A percentile compares a stretch with the other conserved stretches of the same genome.
Evolutionary conservation across 2,113 vertebrate species (phyloP).

Genomic region (Silurus meridionalis): DNA sequence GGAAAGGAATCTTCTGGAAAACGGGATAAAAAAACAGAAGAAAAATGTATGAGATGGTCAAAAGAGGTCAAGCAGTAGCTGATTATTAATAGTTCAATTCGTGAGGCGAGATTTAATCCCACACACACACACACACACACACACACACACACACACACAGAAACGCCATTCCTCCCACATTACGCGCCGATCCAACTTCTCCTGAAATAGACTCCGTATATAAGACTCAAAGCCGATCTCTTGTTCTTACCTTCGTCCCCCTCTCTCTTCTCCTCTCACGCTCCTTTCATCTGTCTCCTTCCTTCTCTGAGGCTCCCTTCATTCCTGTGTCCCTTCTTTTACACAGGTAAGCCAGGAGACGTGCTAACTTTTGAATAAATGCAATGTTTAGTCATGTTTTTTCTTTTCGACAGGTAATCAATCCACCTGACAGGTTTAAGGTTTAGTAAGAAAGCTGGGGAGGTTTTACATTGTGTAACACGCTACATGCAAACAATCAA

Average conservation of each 20-base stretch:
- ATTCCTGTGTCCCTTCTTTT: constrained; percentile 57
- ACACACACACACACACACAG: constrained; percentile 21
- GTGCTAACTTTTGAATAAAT: neutral
- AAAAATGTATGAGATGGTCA: neutral
- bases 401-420: neutral
- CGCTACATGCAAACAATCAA: no score
- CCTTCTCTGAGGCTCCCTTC: neutral
- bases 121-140: constrained; percentile 11
- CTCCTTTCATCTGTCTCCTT: constrained; percentile 29
- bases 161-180: constrained; percentile 27
- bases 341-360: constrained; percentile 44
- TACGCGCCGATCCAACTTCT: constrained; percentile 15
- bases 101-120: constrained; percentile 40
- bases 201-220: constrained; percentile 60
- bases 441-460: neutral
- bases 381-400: neutral
- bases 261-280: constrained; percentile 38
- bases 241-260: constrained; percentile 44
- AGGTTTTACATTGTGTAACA: no score
- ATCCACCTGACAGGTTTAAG: neutral
- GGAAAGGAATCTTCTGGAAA: neutral
- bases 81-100: constrained; percentile 50
- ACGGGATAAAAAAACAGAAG: neutral
- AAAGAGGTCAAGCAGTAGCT: constrained; percentile 19
- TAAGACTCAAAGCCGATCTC: constrained; percentile 40